These are phyloP conservation scores for Oryctolagus cuniculus DNA, from an alignment of 2,113 vertebrate genomes.

Conservation along the genomic window DNA sequence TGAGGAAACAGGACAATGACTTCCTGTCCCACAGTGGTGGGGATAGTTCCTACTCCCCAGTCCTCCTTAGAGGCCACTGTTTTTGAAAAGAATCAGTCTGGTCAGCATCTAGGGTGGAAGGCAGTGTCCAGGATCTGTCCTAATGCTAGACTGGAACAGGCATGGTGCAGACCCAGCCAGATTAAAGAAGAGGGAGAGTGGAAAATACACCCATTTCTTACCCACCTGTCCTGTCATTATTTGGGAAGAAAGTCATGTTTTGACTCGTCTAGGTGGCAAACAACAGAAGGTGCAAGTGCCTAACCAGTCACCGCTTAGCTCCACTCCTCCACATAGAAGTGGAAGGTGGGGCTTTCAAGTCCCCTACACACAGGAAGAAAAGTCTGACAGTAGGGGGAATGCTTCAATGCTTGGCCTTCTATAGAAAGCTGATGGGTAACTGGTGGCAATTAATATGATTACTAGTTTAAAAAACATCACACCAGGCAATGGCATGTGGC, in stretches of 20 bases:
- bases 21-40: rapidly evolving
- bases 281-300: neutral
- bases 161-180: rapidly evolving
- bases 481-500: no score
- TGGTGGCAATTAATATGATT: neutral
- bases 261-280: neutral
- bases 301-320: neutral
- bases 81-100: neutral
- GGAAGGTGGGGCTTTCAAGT: no score
- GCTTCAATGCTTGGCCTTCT: neutral
- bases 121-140: neutral
- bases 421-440: neutral
- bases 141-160: neutral
- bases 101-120: neutral
- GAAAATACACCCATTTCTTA: neutral
- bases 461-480: no score
- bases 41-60: neutral
- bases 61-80: neutral
- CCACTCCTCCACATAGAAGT: neutral
- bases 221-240: no score
- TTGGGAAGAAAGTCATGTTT: neutral
- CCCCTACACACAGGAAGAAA: neutral
- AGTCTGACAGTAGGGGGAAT: neutral
- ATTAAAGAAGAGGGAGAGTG: neutral
- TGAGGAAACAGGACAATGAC: neutral